These are phyloP conservation scores for Sakesphorus luctuosus DNA, from an alignment of 2,113 vertebrate species.

Conservation along the genomic window DNA sequence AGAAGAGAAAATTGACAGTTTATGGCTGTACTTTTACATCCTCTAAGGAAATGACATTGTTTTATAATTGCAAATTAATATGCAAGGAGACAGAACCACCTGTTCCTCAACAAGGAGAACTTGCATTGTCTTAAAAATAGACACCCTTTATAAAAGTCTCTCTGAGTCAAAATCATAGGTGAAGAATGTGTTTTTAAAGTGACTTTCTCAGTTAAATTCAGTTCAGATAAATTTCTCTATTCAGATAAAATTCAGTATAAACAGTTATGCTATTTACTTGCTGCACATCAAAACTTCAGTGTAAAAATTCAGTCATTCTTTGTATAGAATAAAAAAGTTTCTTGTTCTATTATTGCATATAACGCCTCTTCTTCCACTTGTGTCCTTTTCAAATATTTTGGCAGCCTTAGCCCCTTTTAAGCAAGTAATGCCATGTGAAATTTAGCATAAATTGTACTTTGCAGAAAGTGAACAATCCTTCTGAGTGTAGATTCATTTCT, in stretches of 20 bases:
- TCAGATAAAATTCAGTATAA: slow-evolving; percentile 9
- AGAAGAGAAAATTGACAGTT: slow-evolving; percentile 10
- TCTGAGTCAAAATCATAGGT: neutral
- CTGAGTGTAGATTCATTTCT: neutral
- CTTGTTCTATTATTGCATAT: slow-evolving; percentile 51
- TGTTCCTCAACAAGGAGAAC: slow-evolving; percentile 8
- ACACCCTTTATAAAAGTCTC: slow-evolving; percentile 29
- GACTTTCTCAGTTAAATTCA: slow-evolving; percentile 18
- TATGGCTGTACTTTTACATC: slow-evolving; percentile 34
- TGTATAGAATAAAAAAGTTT: slow-evolving; percentile 64
- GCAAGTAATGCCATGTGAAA: neutral
- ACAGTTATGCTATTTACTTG: neutral
- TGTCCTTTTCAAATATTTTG: slow-evolving; percentile 27
- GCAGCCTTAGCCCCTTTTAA: slow-evolving; percentile 3
- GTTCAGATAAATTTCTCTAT: neutral
- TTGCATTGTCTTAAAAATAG: slow-evolving; percentile 39
- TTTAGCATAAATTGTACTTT: slow-evolving; percentile 23
- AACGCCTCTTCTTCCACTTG: slow-evolving; percentile 48
- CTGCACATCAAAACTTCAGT: slow-evolving; percentile 10
- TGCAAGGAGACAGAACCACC: slow-evolving; percentile 27
- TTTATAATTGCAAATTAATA: slow-evolving; percentile 56
- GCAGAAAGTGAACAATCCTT: slow-evolving; percentile 41
- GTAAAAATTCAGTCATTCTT: slow-evolving; percentile 55
- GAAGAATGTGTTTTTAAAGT: neutral
- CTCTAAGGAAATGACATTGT: slow-evolving; percentile 1